Conservation (phyloP, 2,888 invertebrate genomes). For the Pimpla rufipes region DNA sequence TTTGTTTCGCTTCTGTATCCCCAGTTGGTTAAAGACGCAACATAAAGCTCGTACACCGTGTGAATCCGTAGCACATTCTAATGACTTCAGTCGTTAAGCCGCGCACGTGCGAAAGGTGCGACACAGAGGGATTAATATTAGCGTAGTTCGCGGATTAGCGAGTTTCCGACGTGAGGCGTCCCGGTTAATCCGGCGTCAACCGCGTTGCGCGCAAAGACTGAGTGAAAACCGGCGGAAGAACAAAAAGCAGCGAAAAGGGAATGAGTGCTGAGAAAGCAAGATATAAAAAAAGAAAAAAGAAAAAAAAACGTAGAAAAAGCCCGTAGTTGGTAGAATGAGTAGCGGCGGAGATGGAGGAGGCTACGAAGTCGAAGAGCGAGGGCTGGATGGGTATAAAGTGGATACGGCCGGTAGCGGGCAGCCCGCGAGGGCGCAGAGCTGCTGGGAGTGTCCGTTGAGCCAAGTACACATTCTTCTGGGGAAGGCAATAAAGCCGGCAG, state of each 20-base stretch:
- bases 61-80: slow-evolving; percentile 18
- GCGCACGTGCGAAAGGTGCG: slow-evolving; percentile 23
- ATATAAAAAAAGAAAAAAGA: slow-evolving; percentile 1
- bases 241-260: background rate
- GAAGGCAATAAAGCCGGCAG: slow-evolving; percentile 44
- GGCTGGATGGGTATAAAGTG: slow-evolving; percentile 42
- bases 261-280: background rate
- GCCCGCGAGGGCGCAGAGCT: background rate
- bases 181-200: slow-evolving; percentile 36
- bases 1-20: too few species aligned
- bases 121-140: slow-evolving; percentile 30
- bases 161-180: slow-evolving; percentile 17
- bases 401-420: slow-evolving; percentile 38
- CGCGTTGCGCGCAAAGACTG: background rate
- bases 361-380: background rate
- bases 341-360: background rate
- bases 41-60: background rate
- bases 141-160: slow-evolving; percentile 41
- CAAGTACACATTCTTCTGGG: slow-evolving; percentile 58
- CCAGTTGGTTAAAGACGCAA: too few species aligned
- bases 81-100: slow-evolving; percentile 37
- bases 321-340: slow-evolving; percentile 2
- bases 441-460: slow-evolving; percentile 44
- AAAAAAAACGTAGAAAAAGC: background rate
- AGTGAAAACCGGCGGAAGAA: background rate